These are phyloP conservation scores for Paguma larvata DNA, from an alignment of 2,797 vertebrate species.

Conservation along the genomic window DNA sequence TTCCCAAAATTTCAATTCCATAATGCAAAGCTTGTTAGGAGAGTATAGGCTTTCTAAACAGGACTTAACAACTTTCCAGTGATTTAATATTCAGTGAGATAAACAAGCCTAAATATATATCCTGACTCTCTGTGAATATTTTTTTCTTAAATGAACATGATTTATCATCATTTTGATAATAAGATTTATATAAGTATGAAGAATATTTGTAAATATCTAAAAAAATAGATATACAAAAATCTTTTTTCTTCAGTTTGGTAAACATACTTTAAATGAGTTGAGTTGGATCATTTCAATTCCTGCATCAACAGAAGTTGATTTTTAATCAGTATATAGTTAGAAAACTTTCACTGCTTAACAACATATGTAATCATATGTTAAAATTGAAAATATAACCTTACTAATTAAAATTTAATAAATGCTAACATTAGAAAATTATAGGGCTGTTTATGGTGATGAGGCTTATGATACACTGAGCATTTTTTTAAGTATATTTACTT, in stretches of 20 bases:
- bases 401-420: background rate
- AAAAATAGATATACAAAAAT: background rate
- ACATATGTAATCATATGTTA: background rate
- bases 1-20: background rate
- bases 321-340: background rate
- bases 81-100: background rate
- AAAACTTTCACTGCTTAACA: background rate
- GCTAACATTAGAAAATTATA: background rate
- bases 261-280: background rate
- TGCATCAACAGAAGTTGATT: background rate
- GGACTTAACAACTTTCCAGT: background rate
- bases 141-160: slow-evolving; percentile 2
- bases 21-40: background rate
- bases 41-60: background rate
- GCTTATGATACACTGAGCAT: background rate
- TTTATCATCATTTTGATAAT: background rate
- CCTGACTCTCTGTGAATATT: background rate
- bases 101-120: background rate
- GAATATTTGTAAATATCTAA: slow-evolving; percentile 24
- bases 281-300: background rate
- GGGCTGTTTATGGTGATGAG: background rate
- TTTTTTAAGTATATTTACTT: too few species aligned
- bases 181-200: slow-evolving; percentile 23
- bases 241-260: background rate
- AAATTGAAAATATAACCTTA: background rate